Evolutionary conservation across 2,888 invertebrate species (phyloP), one percentile per base, ranked within the genome.

Genomic region (Himalopsyche kuldschensis): DNA sequence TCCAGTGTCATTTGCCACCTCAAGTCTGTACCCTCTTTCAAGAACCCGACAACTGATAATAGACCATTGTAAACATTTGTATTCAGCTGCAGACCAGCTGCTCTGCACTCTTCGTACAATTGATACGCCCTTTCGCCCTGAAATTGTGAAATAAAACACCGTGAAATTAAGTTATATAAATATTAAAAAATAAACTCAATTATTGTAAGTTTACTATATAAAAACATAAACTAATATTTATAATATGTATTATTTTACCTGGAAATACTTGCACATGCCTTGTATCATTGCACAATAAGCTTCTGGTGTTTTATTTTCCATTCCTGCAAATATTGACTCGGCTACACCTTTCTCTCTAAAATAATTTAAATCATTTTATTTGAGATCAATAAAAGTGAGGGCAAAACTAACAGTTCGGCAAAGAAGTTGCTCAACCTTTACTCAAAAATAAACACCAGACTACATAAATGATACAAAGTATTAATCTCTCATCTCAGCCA

Each of bases 201-300:
- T 31, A 10, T 31, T 31, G 17, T 76, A 4, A 76, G 11, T 15
- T 77, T 41, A 77, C 27, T n/a, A n/a, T 30, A 24, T 63, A 1
- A 63, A 79, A 32, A 32, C 32, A 32, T 32, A 32, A n/a, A 32
- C 32, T 41, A 15, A 30, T 4, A 27, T 32, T 47, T 17, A n/a
- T 48, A 15, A 17, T 77, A 20, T 46, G n/a, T 31, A 30, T 17
- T 20, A 2, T 41, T 6, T 85, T 90, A 93, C 93, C 90, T 95
- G 93, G 87, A 91, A 93, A 89, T 94, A 95, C 89, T 96, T 97
- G 3, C 94, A 93, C 94, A 96, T 95, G 78, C 97, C 98, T 88
- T 95, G 94, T 84, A 98, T 96, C 78, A 98, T 90, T 2, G 96
- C 92, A 86, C 95, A 95, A 88, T 96, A 97, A 0, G 96, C 94